Evolutionary conservation across 1,140 invertebrate genomes (phyloP), one percentile per base, ranked within the genome.

Genomic region (Oryctes rhinoceros): DNA sequence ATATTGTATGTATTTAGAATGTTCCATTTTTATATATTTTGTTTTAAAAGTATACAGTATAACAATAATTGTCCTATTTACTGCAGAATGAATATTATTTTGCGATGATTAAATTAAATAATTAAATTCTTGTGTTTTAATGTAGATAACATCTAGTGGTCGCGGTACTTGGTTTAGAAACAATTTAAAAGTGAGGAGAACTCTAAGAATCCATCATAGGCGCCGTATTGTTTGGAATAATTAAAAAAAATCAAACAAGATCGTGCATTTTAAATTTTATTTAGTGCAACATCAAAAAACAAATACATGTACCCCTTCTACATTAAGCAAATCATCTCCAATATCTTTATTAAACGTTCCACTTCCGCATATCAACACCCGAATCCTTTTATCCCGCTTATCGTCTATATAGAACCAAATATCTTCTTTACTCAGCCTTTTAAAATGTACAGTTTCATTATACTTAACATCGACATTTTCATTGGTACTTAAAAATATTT

Each of bases 401-500:
- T 79, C 47, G 15, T 59, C 39, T 15, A 84, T 78, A 81, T 81
- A 83, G 5, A 4, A 37, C 20, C 39, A 11, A 13, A 84, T 24
- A 67, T 82, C 71, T n/a, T 53, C 65, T n/a, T 44, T 9, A 3
- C 35, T n/a, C 6, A 84, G 76, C 48, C 78, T 78, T 59, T 18
- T 75, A 49, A 59, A 44, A 80, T 83, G 79, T 44, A 86, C 75
- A 13, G 79, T 79, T 83, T 87, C 86, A 75, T 86, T 83, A 79
- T 86, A 87, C 81, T 86, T 87, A 67, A 24, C 74, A 44, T 76
- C 78, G 87, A 84, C 80, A 80, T 81, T 80, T n/a, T 49, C 37
- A 78, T 78, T 80, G 81, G 81, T 81, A 82, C 89, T 89, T 71
- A 94, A 81, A 87, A 89, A 93, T 83, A 92, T 88, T 80, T 88